Conservation (phyloP, 2,888 invertebrate genomes). For the Rhopalosiphum nymphaeae region DNA sequence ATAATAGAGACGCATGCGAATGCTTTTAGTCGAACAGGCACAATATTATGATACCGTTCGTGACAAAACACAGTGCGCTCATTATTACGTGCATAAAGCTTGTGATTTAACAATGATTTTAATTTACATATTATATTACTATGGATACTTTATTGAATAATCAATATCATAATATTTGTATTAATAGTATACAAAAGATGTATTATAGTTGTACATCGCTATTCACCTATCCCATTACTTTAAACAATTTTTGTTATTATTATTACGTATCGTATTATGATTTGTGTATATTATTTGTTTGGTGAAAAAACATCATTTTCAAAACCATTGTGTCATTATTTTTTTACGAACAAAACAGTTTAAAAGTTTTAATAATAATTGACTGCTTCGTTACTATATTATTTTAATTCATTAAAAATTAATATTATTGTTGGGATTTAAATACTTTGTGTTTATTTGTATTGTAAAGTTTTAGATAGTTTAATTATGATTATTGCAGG, state of each 20-base stretch:
- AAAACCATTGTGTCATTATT: not conserved
- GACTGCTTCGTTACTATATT: too few relatives aligned
- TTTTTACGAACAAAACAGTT: not conserved
- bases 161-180: not conserved
- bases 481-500: not conserved
- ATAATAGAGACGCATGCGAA: not conserved
- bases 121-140: not conserved
- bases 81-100: not conserved
- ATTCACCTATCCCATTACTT: not conserved
- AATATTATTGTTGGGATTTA: too few relatives aligned
- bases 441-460: not conserved
- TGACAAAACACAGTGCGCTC: not conserved
- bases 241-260: not conserved
- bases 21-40: not conserved
- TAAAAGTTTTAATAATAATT: too few relatives aligned
- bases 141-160: not conserved
- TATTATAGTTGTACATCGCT: not conserved
- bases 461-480: not conserved
- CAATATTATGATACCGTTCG: conserved; percentile 5
- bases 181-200: not conserved
- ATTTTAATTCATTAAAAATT: too few relatives aligned
- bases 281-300: too few relatives aligned
- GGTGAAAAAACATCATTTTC: not conserved
- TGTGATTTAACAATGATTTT: not conserved
- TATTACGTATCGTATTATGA: not conserved